phyloP scores from a whole-genome alignment of 1,140 invertebrate genomes.

The Eurosta solidaginis region DNA sequence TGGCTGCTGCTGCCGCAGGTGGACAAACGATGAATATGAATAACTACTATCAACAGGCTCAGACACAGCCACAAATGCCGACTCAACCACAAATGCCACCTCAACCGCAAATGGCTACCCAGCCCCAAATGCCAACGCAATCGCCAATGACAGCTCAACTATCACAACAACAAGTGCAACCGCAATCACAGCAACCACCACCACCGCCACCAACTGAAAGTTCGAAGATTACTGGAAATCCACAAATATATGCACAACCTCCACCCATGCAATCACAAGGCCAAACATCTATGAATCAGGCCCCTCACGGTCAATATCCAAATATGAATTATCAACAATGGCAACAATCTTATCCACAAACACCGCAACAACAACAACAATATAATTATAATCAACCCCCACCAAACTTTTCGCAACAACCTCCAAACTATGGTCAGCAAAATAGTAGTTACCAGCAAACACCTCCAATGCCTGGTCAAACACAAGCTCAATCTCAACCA shows the following conservation, averaged over 20 bases:
- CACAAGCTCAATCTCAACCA: constrained; percentile 53
- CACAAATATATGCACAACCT: constrained; percentile 55
- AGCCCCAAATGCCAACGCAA: constrained; percentile 31
- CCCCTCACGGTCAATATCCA: background rate
- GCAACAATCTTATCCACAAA: constrained; percentile 32
- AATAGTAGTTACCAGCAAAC: constrained; percentile 37
- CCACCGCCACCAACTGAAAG: constrained; percentile 30
- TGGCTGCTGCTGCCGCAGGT: constrained; percentile 46
- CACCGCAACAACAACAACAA: constrained; percentile 29
- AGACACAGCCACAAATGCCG: constrained; percentile 34
- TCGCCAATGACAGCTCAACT: background rate
- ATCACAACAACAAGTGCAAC: constrained; percentile 36
- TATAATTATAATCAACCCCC: constrained; percentile 24
- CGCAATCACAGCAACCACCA: constrained; percentile 4
- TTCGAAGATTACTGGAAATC: constrained; percentile 50
- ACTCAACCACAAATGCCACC: background rate
- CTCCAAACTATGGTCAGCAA: constrained; percentile 26
- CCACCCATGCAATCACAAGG: constrained; percentile 59
- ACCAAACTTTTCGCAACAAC: constrained; percentile 23
- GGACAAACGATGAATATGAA: background rate
- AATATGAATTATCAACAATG: constrained; percentile 30
- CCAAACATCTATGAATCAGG: constrained; percentile 25
- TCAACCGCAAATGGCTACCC: too few species aligned
- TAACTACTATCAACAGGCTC: constrained; percentile 36
- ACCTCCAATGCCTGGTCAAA: constrained; percentile 56